Conservation (phyloP, 2,888 invertebrate genomes). For the Drosophila barbarae region DNA sequence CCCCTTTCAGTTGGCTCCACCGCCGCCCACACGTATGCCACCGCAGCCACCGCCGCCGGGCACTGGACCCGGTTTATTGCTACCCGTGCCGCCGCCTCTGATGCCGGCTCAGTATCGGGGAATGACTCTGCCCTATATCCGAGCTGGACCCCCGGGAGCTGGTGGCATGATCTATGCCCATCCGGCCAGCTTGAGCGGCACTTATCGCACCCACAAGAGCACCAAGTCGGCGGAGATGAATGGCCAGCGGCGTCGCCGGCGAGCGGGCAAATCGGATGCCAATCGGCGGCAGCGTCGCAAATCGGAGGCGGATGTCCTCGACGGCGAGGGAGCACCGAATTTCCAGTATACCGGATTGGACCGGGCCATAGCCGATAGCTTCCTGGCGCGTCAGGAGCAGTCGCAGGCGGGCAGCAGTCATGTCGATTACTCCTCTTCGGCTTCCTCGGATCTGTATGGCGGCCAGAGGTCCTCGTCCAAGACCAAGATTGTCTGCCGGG, state of each 20-base stretch:
- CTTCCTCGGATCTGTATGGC: slow-evolving; percentile 65
- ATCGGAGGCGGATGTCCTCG: slow-evolving; percentile 77
- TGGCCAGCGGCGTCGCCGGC: slow-evolving; percentile 65
- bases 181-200: slow-evolving; percentile 66
- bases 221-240: slow-evolving; percentile 67
- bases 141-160: slow-evolving; percentile 50
- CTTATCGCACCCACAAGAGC: slow-evolving; percentile 72
- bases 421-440: slow-evolving; percentile 77
- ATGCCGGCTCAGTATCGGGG: slow-evolving; percentile 60
- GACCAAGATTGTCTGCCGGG: slow-evolving; percentile 75
- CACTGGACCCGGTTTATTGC: slow-evolving; percentile 59
- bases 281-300: slow-evolving; percentile 77
- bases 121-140: slow-evolving; percentile 74
- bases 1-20: slow-evolving; percentile 55
- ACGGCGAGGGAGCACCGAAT: slow-evolving; percentile 72
- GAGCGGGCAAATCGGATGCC: slow-evolving; percentile 65
- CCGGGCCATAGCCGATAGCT: slow-evolving; percentile 78
- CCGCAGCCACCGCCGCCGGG: slow-evolving; percentile 54
- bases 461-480: slow-evolving; percentile 65
- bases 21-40: slow-evolving; percentile 61
- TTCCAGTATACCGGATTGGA: slow-evolving; percentile 79
- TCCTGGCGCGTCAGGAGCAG: slow-evolving; percentile 78
- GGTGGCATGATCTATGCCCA: slow-evolving; percentile 62
- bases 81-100: slow-evolving; percentile 42
- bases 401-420: slow-evolving; percentile 75